phyloP scores from a whole-genome alignment of 2,113 vertebrate genomes.

The Phasianus colchicus region DNA sequence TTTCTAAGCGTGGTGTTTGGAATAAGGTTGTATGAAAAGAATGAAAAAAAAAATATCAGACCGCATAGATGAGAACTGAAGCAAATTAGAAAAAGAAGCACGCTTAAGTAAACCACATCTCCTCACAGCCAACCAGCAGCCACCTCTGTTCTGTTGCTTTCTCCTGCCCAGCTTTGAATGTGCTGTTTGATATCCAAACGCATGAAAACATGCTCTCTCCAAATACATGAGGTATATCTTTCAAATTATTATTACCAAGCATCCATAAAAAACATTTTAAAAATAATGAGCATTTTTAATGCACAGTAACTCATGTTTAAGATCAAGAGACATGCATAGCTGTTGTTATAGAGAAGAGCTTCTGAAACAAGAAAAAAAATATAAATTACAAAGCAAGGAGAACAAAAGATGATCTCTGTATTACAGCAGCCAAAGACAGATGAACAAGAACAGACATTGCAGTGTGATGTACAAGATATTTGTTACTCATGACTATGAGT shows the following conservation, averaged over 20 bases:
- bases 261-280: not conserved
- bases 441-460: constrained; percentile 47
- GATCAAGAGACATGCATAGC: not conserved
- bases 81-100: not conserved
- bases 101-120: not conserved
- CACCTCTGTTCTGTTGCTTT: not conserved
- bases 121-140: not conserved
- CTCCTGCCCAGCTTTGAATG: not conserved
- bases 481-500: constrained; percentile 42
- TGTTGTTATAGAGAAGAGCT: not conserved
- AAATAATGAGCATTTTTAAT: not conserved
- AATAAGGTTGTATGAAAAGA: not conserved
- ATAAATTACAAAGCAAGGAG: constrained; percentile 25
- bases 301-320: not conserved
- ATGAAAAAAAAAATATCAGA: not conserved
- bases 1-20: not conserved
- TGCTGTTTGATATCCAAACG: not conserved
- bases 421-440: constrained; percentile 21
- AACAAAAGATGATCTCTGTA: constrained; percentile 34
- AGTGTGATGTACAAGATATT: constrained; percentile 25
- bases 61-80: not conserved
- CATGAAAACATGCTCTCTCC: not conserved
- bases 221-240: not conserved
- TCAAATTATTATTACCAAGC: not conserved
- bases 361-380: not conserved